A percentile compares a stretch with the other conserved stretches of the same genome.
These are phyloP conservation scores for Tromatobia lineatoria DNA, from an alignment of 2,888 invertebrate genomes.

Conservation along the genomic window DNA sequence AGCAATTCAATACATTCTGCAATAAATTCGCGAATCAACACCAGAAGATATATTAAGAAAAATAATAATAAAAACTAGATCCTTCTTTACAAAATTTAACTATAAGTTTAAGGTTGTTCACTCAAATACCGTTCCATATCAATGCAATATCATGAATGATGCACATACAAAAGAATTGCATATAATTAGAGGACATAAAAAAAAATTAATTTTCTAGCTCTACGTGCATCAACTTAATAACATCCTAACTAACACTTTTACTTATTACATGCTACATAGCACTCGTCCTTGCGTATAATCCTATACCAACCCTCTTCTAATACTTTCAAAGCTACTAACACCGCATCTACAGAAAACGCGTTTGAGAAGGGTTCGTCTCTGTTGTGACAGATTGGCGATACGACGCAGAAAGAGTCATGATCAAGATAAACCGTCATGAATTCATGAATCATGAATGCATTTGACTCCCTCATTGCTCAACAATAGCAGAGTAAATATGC, in stretches of 20 bases:
- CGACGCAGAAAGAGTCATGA: conserved; percentile 49
- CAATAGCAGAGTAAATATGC: conserved; percentile 3
- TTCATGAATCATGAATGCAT: conserved; percentile 46
- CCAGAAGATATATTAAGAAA: not conserved
- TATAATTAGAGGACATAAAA: not conserved
- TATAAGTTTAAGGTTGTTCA: too few relatives aligned
- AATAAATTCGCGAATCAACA: not conserved
- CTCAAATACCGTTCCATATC: too few relatives aligned
- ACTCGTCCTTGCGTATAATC: conserved; percentile 56
- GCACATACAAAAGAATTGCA: not conserved
- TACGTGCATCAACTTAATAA: conserved; percentile 16
- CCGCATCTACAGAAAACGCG: conserved; percentile 27
- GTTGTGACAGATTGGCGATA: conserved; percentile 62
- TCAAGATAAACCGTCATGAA: conserved; percentile 62
- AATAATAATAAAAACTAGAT: not conserved
- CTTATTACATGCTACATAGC: conserved; percentile 11
- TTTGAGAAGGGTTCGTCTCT: conserved; percentile 65
- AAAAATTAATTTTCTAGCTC: not conserved
- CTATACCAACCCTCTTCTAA: conserved; percentile 41
- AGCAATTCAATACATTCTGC: not conserved
- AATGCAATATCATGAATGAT: too few relatives aligned
- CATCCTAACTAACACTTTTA: not conserved
- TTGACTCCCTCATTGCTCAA: conserved; percentile 30
- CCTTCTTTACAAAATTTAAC: not conserved
- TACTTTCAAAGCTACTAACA: conserved; percentile 3